Evolutionary conservation across 2,113 vertebrate species (phyloP).

Genomic region (Capricornis sumatraensis): DNA sequence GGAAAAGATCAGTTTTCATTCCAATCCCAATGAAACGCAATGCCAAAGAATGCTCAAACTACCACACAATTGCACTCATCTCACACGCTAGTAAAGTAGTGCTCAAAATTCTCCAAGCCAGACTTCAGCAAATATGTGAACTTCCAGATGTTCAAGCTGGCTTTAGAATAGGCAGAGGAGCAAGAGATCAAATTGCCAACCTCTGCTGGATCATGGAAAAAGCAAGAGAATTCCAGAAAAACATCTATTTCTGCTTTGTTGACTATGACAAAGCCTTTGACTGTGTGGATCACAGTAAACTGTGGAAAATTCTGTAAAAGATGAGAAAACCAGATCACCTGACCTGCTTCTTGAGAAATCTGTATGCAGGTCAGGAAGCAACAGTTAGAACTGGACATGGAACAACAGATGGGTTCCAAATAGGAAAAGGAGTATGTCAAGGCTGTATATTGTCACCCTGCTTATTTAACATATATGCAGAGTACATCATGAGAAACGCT

Average conservation of each 20-base stretch:
- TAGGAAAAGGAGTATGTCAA: background rate
- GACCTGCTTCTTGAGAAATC: background rate
- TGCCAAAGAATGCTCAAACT: background rate
- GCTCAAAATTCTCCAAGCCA: background rate
- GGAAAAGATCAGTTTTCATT: background rate
- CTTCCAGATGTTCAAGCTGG: background rate
- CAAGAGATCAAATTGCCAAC: background rate
- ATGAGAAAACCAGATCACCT: background rate
- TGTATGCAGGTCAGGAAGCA: background rate
- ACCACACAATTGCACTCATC: background rate
- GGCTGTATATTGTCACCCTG: background rate
- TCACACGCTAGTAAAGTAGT: background rate
- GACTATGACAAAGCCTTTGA: background rate
- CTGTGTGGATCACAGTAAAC: background rate
- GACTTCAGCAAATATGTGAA: background rate
- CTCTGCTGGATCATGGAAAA: rapidly evolving
- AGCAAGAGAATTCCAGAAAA: background rate
- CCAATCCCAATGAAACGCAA: background rate
- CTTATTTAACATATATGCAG: background rate
- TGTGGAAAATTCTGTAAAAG: background rate
- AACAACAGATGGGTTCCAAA: background rate
- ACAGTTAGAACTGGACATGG: background rate
- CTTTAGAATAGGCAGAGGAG: background rate
- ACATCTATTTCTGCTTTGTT: background rate
- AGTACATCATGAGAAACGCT: rapidly evolving